These are phyloP conservation scores for Alca torda DNA, from an alignment of 2,797 vertebrate genomes.

Conservation along the genomic window DNA sequence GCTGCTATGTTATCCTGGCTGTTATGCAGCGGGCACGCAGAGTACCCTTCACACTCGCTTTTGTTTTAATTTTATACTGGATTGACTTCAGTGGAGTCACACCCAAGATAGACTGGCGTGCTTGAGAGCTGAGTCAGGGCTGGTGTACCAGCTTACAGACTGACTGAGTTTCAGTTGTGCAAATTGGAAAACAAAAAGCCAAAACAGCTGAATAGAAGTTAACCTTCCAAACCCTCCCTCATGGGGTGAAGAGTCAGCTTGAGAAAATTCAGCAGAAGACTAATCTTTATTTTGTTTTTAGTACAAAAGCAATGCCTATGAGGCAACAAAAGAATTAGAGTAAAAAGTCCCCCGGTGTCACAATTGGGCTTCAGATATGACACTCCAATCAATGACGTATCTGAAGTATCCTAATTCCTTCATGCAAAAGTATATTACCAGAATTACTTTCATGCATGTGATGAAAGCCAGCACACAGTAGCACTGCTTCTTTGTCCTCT, in stretches of 20 bases:
- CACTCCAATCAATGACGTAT: background rate
- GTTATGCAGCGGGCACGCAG: background rate
- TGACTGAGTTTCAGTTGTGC: slow-evolving; percentile 39
- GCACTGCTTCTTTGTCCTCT: background rate
- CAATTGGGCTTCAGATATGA: background rate
- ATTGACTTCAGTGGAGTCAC: background rate
- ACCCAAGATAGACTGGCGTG: background rate
- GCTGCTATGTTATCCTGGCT: background rate
- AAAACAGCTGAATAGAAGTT: background rate
- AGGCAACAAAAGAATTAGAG: background rate
- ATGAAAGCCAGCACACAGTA: background rate
- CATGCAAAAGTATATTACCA: background rate
- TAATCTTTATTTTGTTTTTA: background rate
- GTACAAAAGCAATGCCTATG: background rate
- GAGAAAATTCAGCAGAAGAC: background rate
- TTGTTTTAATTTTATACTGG: background rate
- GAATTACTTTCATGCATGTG: background rate
- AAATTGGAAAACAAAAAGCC: background rate
- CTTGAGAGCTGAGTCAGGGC: slow-evolving; percentile 51
- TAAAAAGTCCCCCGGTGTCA: background rate
- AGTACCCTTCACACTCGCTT: background rate
- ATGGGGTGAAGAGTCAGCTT: background rate
- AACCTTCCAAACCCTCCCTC: background rate
- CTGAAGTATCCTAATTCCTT: background rate
- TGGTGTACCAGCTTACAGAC: background rate